Evolutionary conservation across 2,113 vertebrate genomes (phyloP).

Genomic region (Calyptommatus sinebrachiatus): DNA sequence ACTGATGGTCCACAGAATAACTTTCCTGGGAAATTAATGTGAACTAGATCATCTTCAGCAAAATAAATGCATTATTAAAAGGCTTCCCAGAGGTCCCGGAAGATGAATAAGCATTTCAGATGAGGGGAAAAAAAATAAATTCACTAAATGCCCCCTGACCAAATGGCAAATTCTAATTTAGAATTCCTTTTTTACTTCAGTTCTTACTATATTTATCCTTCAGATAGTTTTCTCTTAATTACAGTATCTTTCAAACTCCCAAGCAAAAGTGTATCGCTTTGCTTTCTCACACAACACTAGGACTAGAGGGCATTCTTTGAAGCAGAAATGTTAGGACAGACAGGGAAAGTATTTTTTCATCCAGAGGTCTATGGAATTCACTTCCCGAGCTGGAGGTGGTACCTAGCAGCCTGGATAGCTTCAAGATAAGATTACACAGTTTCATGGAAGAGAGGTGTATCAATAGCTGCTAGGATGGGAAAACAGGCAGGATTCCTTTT

Average conservation of each 20-base stretch:
- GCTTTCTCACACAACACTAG: neutral
- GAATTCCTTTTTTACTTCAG: conserved; percentile 1
- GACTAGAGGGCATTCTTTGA: no score
- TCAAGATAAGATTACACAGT: no score
- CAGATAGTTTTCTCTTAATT: neutral
- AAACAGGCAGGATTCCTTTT: no score
- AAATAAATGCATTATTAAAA: conserved; percentile 32
- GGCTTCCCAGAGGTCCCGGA: neutral
- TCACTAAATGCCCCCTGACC: neutral
- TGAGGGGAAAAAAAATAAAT: conserved; percentile 37
- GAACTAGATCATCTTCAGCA: conserved; percentile 35
- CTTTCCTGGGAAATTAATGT: conserved; percentile 51
- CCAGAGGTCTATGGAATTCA: no score
- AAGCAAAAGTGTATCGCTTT: neutral
- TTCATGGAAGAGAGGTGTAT: no score
- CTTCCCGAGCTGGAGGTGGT: no score
- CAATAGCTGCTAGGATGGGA: no score
- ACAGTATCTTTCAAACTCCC: neutral
- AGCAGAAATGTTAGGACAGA: no score
- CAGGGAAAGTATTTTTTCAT: no score
- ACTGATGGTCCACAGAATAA: conserved; percentile 20
- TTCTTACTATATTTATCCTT: neutral
- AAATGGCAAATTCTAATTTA: conserved; percentile 23
- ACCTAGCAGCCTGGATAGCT: no score
- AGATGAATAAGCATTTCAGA: conserved; percentile 47